Percentiles rank a stretch among this genome's conserved stretches.
Conservation (phyloP, 2,113 vertebrate genomes). For the Zosterops lateralis region DNA sequence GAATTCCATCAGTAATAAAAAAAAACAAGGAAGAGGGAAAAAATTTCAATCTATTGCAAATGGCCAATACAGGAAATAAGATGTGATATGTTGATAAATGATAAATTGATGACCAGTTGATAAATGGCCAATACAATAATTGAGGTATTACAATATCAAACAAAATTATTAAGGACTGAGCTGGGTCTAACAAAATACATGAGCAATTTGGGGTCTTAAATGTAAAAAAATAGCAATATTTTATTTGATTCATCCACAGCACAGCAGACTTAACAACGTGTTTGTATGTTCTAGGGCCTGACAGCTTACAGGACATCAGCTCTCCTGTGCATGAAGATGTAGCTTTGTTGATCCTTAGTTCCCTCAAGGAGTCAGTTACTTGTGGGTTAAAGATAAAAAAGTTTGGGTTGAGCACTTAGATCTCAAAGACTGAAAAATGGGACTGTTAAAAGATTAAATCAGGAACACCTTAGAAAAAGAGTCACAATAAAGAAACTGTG, state of each 20-base stretch:
- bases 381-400: neutral
- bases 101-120: too few relatives aligned
- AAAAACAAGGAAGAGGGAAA: neutral
- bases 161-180: neutral
- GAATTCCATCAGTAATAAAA: neutral
- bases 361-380: neutral
- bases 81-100: too few relatives aligned
- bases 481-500: neutral
- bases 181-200: constrained; percentile 1
- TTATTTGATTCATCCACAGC: neutral
- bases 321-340: neutral
- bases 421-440: neutral
- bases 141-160: neutral
- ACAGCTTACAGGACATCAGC: neutral
- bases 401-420: neutral
- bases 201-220: neutral
- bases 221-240: neutral
- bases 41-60: neutral
- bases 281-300: neutral
- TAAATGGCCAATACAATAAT: neutral
- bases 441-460: neutral
- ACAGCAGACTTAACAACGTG: neutral
- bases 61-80: too few relatives aligned
- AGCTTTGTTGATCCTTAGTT: neutral
- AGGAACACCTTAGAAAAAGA: neutral